Evolutionary conservation across 2,888 invertebrate genomes (phyloP).

Genomic region (Idaea dimidiata): DNA sequence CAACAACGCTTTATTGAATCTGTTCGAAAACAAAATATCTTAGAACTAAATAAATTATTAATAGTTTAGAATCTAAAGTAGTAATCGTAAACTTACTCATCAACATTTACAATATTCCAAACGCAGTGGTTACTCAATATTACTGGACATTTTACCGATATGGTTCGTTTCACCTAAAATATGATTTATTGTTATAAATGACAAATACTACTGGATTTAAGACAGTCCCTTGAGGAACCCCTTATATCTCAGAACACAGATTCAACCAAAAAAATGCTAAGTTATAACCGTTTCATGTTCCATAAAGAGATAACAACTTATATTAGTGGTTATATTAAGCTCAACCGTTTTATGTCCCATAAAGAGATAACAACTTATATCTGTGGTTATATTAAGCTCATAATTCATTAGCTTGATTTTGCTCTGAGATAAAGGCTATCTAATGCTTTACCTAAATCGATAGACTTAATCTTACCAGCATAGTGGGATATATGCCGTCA

Average conservation of each 20-base stretch:
- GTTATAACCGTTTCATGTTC: not conserved
- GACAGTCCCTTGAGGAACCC: not conserved
- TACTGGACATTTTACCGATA: conserved; percentile 64
- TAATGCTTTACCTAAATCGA: not conserved
- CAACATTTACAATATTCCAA: conserved; percentile 70
- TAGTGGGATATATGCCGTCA: conserved; percentile 70
- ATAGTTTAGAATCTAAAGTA: not conserved
- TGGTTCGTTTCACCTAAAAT: conserved; percentile 66
- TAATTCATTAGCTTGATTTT: not conserved
- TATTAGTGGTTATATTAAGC: not conserved
- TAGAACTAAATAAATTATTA: not conserved
- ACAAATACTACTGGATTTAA: not conserved
- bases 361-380: not conserved
- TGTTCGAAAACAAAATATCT: conserved; percentile 27
- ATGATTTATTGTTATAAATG: not conserved
- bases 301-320: not conserved
- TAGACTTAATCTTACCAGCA: conserved; percentile 47
- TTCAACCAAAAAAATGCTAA: not conserved
- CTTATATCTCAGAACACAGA: not conserved
- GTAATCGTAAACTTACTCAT: conserved; percentile 52
- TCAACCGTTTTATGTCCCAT: not conserved
- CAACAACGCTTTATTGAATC: conserved; percentile 60
- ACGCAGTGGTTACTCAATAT: conserved; percentile 71
- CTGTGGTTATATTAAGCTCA: not conserved
- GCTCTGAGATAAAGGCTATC: not conserved